phyloP scores from a whole-genome alignment of 1,140 invertebrate genomes.

The Scaptomyza hsui region DNA sequence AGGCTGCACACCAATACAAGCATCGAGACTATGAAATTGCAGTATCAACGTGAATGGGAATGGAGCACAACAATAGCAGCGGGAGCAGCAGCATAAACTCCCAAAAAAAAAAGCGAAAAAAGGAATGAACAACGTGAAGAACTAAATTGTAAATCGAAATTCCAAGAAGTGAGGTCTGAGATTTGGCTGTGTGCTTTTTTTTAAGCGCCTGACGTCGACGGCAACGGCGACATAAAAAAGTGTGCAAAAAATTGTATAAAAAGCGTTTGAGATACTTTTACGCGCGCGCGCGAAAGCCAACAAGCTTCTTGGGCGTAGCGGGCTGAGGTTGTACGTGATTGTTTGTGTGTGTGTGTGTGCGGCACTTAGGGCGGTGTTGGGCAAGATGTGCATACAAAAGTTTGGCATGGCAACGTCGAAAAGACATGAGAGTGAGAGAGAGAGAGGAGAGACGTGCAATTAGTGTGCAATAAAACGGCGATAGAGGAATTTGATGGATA shows the following conservation, averaged over 20 bases:
- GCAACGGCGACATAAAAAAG: constrained; percentile 37
- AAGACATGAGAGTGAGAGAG: constrained; percentile 12
- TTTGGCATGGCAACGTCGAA: constrained; percentile 4
- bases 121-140: constrained; percentile 65
- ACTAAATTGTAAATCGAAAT: constrained; percentile 82
- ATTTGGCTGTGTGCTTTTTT: constrained; percentile 46
- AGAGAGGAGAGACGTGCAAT: constrained; percentile 42
- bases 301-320: constrained; percentile 36
- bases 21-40: constrained; percentile 56
- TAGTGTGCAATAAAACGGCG: constrained; percentile 47
- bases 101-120: constrained; percentile 36
- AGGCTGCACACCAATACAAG: constrained; percentile 57
- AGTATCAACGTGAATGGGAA: constrained; percentile 74
- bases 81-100: constrained; percentile 41
- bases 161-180: constrained; percentile 74
- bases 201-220: constrained; percentile 45
- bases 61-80: constrained; percentile 69
- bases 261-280: constrained; percentile 75
- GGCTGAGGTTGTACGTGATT: constrained; percentile 23
- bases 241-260: constrained; percentile 52
- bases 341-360: constrained; percentile 21
- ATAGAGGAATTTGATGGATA: constrained; percentile 40
- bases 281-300: constrained; percentile 68
- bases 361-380: constrained; percentile 38
- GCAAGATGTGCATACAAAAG: constrained; percentile 39